phyloP scores from a whole-genome alignment of 2,888 invertebrate genomes.

The Coleophora flavipennella region DNA sequence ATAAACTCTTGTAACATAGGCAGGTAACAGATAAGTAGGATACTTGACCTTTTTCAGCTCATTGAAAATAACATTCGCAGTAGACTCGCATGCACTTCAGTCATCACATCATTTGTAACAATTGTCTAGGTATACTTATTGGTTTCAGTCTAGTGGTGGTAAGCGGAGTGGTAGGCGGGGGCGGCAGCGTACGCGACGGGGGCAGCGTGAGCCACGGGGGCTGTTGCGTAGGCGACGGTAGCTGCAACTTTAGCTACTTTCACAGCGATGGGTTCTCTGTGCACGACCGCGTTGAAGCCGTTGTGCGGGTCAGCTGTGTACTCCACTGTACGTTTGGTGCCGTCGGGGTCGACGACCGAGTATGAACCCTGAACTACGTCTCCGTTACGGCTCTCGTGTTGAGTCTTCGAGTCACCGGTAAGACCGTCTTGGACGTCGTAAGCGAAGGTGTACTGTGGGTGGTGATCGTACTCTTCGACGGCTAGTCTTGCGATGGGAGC shows the following conservation, averaged over 20 bases:
- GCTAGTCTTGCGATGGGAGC: constrained; percentile 36
- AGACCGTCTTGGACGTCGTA: constrained; percentile 72
- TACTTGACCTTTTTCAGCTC: too few relatives aligned
- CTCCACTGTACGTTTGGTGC: constrained; percentile 70
- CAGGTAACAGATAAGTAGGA: too few relatives aligned
- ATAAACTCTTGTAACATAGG: too few relatives aligned
- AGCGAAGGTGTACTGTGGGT: constrained; percentile 62
- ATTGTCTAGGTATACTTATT: constrained; percentile 30
- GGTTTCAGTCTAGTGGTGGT: constrained; percentile 52
- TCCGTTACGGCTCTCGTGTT: constrained; percentile 59
- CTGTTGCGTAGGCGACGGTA: constrained; percentile 27
- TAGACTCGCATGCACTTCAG: too few relatives aligned
- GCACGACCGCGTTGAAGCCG: constrained; percentile 73
- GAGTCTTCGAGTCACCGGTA: constrained; percentile 61
- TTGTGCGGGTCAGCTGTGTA: constrained; percentile 61
- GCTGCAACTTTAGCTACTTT: constrained; percentile 29
- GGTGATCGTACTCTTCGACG: constrained; percentile 38
- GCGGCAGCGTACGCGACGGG: constrained; percentile 27
- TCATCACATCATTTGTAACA: too few relatives aligned
- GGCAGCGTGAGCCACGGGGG: constrained; percentile 27
- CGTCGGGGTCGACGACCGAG: constrained; percentile 71
- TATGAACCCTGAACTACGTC: constrained; percentile 67
- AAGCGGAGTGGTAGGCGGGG: constrained; percentile 47
- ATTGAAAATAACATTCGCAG: too few relatives aligned
- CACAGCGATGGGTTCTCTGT: constrained; percentile 45